Base-by-base conservation (phyloP, 53 echinoderm and acorn worm genomes). In the Antedon mediterranea region DNA sequence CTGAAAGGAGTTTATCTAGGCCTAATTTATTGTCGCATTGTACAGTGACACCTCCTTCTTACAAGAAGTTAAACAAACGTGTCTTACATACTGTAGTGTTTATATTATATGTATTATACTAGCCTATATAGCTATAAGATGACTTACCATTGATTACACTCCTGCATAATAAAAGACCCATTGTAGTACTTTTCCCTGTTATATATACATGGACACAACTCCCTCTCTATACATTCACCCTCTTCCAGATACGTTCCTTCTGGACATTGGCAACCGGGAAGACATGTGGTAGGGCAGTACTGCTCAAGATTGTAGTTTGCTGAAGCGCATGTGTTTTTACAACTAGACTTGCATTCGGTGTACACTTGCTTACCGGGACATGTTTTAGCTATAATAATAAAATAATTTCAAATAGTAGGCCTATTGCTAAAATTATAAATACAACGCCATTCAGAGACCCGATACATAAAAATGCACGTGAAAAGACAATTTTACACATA, bases 111-210 rank as follows among this genome's bases (percentile, higher is more conserved):
- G n/a, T n/a, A n/a, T n/a, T n/a, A n/a, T n/a, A n/a, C n/a, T n/a
- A n/a, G n/a, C n/a, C n/a, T n/a, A n/a, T n/a, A n/a, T n/a, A 71
- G 32, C 13, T 11, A 33, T 41, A 34, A 29, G 32, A 43, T 23
- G 14, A 72, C 83, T 78, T 37, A 83, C 83, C 83, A 83, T 83
- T 43, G 71, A 78, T 83, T 77, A 74, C 83, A 83, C 34, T 77
- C 71, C 37, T 76, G 76, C 72, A 71, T 15, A 31, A 83, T 83
- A 29, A 77, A 76, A 34, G 76, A 76, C 31, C 83, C 83, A 0
- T 76, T 76, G 72, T 41, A 72, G 71, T 83, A 83, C 34, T 76
- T 30, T 32, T 74, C 28, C 14, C 78, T 57, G 30, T 83, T 83
- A 15, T 76, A 72, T 27, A 78, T 28, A 78, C 83, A 83, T 27